Conservation (phyloP, 2,797 vertebrate genomes). For the Ambastaia sidthimunki region DNA sequence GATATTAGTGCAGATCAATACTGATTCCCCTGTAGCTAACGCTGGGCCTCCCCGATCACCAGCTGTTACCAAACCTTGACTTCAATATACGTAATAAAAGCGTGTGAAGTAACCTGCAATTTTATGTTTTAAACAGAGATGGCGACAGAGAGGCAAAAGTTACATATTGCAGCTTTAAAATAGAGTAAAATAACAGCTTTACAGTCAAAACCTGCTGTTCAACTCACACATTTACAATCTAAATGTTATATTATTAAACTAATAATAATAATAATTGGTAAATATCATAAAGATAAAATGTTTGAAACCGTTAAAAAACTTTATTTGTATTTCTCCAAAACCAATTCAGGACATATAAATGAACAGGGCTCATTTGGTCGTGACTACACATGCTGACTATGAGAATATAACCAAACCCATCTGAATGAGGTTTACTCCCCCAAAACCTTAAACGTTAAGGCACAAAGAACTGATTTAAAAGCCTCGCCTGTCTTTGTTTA, state of each 20-base stretch:
- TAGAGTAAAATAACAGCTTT: too few species aligned
- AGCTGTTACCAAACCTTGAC: slow-evolving; percentile 53
- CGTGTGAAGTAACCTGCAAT: too few species aligned
- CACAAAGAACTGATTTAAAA: slow-evolving; percentile 60
- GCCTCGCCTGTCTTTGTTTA: slow-evolving; percentile 57
- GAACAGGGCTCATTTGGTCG: background rate
- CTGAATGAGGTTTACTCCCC: slow-evolving; percentile 56
- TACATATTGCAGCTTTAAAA: too few species aligned
- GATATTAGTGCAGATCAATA: slow-evolving; percentile 53
- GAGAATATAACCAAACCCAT: slow-evolving; percentile 55
- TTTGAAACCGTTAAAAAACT: background rate
- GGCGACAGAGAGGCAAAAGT: too few species aligned
- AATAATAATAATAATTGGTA: too few species aligned
- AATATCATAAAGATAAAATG: too few species aligned
- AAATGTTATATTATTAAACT: too few species aligned
- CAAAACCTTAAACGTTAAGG: slow-evolving; percentile 51
- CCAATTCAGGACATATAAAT: background rate
- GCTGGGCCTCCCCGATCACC: slow-evolving; percentile 28
- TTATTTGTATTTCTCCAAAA: background rate
- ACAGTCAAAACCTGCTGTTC: too few species aligned
- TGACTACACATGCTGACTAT: slow-evolving; percentile 12
- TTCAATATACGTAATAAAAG: too few species aligned
- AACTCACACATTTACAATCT: too few species aligned
- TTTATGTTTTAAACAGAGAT: too few species aligned
- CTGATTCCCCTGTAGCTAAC: slow-evolving; percentile 49